A percentile compares a stretch with the other conserved stretches of the same genome.
Conservation (phyloP, 2,888 invertebrate genomes). For the Agonopterix arenella region DNA sequence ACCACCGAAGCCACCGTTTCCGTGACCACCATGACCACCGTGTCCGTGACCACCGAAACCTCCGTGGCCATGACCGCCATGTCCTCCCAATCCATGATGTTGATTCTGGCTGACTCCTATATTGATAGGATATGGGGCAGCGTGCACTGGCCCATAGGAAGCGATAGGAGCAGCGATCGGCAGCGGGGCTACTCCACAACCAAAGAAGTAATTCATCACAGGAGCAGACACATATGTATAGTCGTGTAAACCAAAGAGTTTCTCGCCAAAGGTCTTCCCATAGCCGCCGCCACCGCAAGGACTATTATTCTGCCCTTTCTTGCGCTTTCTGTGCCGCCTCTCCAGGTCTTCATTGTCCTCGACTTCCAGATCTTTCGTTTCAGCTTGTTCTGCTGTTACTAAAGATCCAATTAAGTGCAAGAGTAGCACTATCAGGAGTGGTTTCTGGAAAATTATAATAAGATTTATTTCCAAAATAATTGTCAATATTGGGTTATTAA, state of each 20-base stretch:
- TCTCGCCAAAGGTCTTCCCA: constrained; percentile 43
- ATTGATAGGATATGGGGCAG: constrained; percentile 19
- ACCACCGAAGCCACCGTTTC: constrained; percentile 16
- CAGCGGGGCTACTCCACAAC: constrained; percentile 38
- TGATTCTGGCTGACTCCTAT: constrained; percentile 23
- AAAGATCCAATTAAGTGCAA: constrained; percentile 27
- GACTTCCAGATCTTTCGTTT: constrained; percentile 36
- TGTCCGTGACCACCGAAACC: constrained; percentile 22
- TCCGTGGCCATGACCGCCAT: constrained; percentile 20
- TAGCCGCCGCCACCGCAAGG: constrained; percentile 28
- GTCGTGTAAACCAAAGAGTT: constrained; percentile 44
- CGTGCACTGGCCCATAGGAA: constrained; percentile 18
- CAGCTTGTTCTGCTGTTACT: constrained; percentile 27
- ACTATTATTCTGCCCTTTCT: constrained; percentile 40
- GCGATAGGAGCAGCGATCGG: constrained; percentile 17
- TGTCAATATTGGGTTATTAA: background rate
- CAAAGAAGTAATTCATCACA: constrained; percentile 60
- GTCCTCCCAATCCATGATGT: constrained; percentile 8
- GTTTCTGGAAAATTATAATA: constrained; percentile 28
- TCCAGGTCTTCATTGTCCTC: constrained; percentile 41
- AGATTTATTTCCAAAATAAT: too few relatives aligned
- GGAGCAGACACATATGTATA: constrained; percentile 59
- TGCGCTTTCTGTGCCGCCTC: constrained; percentile 46
- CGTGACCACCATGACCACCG: constrained; percentile 18
- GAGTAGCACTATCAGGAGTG: constrained; percentile 30